Conservation (phyloP, 2,797 vertebrate species). For the Chaetophractus vellerosus region DNA sequence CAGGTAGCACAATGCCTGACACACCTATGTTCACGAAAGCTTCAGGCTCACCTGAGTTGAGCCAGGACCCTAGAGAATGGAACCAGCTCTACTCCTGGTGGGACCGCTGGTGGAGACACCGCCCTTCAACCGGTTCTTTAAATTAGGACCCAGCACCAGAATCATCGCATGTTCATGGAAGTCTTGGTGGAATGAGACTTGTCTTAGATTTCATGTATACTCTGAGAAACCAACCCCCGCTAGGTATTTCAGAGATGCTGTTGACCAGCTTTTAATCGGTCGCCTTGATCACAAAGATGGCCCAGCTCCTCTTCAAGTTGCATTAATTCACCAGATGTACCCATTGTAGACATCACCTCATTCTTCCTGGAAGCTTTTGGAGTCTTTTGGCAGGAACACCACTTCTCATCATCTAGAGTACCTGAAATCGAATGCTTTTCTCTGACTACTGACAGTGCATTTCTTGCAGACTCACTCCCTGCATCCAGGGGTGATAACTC, state of each 20-base stretch:
- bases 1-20: background rate
- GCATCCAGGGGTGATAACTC: background rate
- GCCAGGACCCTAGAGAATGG: no score
- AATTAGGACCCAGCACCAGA: background rate
- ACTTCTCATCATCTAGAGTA: background rate
- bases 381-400: background rate
- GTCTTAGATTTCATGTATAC: background rate
- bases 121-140: background rate
- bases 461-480: background rate
- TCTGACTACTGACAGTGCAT: background rate
- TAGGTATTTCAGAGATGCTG: background rate
- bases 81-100: background rate
- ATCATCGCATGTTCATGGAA: background rate
- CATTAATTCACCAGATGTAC: background rate
- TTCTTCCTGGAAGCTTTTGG: background rate
- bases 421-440: background rate
- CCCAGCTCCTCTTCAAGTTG: background rate
- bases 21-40: background rate
- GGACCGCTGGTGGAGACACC: background rate
- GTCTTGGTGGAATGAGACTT: background rate
- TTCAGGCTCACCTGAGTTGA: background rate
- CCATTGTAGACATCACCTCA: background rate
- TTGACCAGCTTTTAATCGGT: background rate
- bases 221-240: background rate
- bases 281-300: background rate